Evolutionary conservation across 1,140 invertebrate genomes (phyloP).

Genomic region (Tetramorium parvispinum): DNA sequence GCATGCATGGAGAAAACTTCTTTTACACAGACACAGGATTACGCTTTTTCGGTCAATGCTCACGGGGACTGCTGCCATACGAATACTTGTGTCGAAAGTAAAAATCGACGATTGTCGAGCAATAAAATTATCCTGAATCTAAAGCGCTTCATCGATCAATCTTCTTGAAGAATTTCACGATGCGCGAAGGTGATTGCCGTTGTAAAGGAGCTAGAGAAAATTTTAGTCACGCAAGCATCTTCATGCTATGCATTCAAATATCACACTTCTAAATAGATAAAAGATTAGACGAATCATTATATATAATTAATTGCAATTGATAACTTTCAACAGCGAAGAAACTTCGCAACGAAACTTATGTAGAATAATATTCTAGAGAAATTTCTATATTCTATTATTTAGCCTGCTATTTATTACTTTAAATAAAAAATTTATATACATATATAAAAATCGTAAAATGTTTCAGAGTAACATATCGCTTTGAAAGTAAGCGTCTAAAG

Average conservation of each 20-base stretch:
- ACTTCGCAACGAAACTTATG: neutral
- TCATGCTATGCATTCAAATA: slow-evolving; percentile 30
- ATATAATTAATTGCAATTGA: slow-evolving; percentile 16
- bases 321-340: neutral
- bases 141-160: slow-evolving; percentile 37
- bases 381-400: neutral
- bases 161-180: slow-evolving; percentile 36
- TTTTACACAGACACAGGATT: slow-evolving; percentile 23
- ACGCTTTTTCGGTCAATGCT: neutral
- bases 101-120: slow-evolving; percentile 21
- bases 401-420: neutral
- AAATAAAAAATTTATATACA: neutral
- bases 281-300: slow-evolving; percentile 8
- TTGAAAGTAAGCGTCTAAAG: neutral
- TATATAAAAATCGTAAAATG: neutral
- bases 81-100: slow-evolving; percentile 12
- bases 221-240: slow-evolving; percentile 44
- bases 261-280: slow-evolving; percentile 11
- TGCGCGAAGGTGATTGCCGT: slow-evolving; percentile 38
- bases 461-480: neutral
- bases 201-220: slow-evolving; percentile 19
- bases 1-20: slow-evolving; percentile 68
- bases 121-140: slow-evolving; percentile 41
- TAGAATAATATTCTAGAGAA: neutral
- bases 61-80: neutral